Conservation (phyloP, 2,797 vertebrate species). For the Gymnothorax reevesii region DNA sequence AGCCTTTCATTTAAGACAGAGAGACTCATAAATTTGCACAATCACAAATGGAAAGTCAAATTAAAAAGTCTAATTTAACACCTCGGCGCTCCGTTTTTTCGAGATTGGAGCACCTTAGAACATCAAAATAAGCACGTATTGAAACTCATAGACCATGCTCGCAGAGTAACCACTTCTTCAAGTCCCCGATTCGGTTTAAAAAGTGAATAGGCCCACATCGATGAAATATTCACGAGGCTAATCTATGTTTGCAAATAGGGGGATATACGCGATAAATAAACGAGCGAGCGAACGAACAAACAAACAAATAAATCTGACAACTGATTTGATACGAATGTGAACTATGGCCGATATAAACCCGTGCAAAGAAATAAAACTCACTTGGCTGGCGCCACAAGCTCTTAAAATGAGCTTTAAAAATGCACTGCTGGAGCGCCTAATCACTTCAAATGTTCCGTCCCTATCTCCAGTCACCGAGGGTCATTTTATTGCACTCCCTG, state of each 20-base stretch:
- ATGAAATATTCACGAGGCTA: too few relatives aligned
- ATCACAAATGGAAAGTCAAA: conserved; percentile 64
- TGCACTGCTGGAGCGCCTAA: conserved; percentile 67
- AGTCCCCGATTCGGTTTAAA: too few relatives aligned
- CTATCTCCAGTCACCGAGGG: conserved; percentile 56
- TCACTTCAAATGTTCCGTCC: conserved; percentile 62
- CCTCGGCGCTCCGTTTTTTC: not conserved
- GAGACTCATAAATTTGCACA: conserved; percentile 66
- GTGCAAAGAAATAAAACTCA: conserved; percentile 63
- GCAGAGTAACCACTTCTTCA: not conserved
- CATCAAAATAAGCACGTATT: not conserved
- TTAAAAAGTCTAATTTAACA: conserved; percentile 26
- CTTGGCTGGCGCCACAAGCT: conserved; percentile 72
- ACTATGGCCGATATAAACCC: conserved; percentile 61
- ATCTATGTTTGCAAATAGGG: too few relatives aligned
- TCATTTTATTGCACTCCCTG: not conserved
- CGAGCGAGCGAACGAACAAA: too few relatives aligned
- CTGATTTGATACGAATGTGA: conserved; percentile 56
- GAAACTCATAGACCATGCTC: not conserved
- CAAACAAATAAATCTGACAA: conserved; percentile 47
- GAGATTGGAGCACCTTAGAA: not conserved
- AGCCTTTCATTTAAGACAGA: conserved; percentile 66
- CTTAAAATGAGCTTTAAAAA: conserved; percentile 75
- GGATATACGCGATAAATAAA: too few relatives aligned
- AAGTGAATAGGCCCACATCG: too few relatives aligned